A percentile compares a stretch with the other conserved stretches of the same genome.
phyloP scores from a whole-genome alignment of 2,113 vertebrate species.

The Hucho hucho region DNA sequence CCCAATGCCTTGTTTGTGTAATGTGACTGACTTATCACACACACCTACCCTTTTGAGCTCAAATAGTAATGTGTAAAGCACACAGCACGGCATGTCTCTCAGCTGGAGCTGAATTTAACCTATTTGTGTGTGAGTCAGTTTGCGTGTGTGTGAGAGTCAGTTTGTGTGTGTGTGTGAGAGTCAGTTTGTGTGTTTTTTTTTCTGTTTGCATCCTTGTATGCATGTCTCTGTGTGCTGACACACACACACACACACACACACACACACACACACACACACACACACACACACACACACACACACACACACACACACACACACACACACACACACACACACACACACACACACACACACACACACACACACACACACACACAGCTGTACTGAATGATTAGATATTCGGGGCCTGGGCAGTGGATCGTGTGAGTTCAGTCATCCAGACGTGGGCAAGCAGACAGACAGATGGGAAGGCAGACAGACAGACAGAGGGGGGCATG shows the following conservation, averaged over 20 bases:
- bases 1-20: not conserved
- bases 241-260: too few relatives aligned
- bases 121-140: not conserved
- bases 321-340: too few relatives aligned
- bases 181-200: not conserved
- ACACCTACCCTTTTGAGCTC: not conserved
- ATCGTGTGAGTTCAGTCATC: slow-evolving; percentile 41
- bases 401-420: slow-evolving; percentile 52
- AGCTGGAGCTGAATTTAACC: not conserved
- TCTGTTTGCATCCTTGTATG: slow-evolving; percentile 57
- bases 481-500: not conserved
- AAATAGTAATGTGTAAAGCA: too few relatives aligned
- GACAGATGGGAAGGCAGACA: not conserved
- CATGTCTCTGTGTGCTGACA: slow-evolving; percentile 63
- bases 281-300: not conserved
- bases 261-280: too few relatives aligned
- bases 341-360: too few relatives aligned
- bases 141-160: too few relatives aligned
- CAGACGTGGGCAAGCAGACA: slow-evolving; percentile 14
- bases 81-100: not conserved
- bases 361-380: slow-evolving; percentile 54
- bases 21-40: not conserved
- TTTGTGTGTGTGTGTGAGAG: too few relatives aligned
- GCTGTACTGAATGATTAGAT: slow-evolving; percentile 66
- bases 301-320: slow-evolving; percentile 9